phyloP scores from a whole-genome alignment of 2,888 invertebrate species.

The Chromoteleia sp. region DNA sequence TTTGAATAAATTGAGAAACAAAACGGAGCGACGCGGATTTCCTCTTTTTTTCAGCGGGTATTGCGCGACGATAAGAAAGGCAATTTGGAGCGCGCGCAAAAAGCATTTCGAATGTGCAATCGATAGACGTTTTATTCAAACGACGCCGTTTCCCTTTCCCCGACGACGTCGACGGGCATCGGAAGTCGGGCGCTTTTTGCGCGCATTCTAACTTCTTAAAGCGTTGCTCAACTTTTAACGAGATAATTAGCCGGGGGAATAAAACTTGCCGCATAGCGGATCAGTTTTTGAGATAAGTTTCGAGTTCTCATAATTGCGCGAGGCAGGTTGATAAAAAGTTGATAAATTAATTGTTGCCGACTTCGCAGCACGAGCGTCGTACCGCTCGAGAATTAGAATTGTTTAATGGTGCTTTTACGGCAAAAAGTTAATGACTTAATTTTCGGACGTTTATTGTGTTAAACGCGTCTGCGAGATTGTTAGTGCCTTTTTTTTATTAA shows the following conservation, averaged over 20 bases:
- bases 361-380: not conserved
- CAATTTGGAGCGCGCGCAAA: constrained; percentile 45
- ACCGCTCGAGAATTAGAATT: not conserved
- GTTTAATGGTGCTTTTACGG: not conserved
- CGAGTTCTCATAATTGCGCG: constrained; percentile 34
- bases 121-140: constrained; percentile 54
- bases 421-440: constrained; percentile 25
- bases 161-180: constrained; percentile 5
- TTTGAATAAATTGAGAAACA: constrained; percentile 45
- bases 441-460: constrained; percentile 11
- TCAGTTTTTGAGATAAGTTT: constrained; percentile 32
- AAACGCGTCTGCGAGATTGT: not conserved
- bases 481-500: too few relatives aligned
- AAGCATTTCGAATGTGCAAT: constrained; percentile 49
- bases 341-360: constrained; percentile 39
- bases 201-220: constrained; percentile 41
- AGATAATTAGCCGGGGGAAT: constrained; percentile 45
- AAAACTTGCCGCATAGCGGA: constrained; percentile 32
- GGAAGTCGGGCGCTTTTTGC: constrained; percentile 49
- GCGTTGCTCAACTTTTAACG: constrained; percentile 60
- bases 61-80: constrained; percentile 42
- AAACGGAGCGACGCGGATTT: constrained; percentile 15
- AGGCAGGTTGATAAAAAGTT: constrained; percentile 39
- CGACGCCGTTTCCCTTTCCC: constrained; percentile 21
- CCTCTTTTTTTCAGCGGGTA: constrained; percentile 18